phyloP scores from a whole-genome alignment of 2,797 vertebrate genomes.

The Hydrolagus colliei region DNA sequence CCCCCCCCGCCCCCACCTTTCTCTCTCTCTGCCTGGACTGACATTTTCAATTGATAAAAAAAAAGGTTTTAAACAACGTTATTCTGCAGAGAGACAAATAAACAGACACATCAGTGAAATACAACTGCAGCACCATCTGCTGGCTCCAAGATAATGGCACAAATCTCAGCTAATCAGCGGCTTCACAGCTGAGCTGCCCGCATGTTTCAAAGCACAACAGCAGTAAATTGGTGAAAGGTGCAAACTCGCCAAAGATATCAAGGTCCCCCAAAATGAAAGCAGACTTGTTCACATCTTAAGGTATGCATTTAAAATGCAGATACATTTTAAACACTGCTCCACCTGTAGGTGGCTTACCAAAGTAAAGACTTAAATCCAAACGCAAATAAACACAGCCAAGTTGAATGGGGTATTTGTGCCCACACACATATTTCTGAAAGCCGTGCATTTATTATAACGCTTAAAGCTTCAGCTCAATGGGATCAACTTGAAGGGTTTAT shows the following conservation, averaged over 20 bases:
- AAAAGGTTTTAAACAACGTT: slow-evolving; percentile 6
- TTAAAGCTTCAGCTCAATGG: slow-evolving; percentile 38
- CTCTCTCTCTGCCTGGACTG: background rate
- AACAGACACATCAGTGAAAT: slow-evolving; percentile 34
- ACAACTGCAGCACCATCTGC: slow-evolving; percentile 59
- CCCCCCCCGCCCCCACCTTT: too few relatives aligned
- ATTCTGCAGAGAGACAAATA: background rate
- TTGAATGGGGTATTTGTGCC: slow-evolving; percentile 35
- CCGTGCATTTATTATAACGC: slow-evolving; percentile 40
- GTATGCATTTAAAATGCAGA: slow-evolving; percentile 24
- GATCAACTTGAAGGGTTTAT: slow-evolving; percentile 35
- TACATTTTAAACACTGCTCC: slow-evolving; percentile 29
- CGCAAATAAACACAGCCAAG: slow-evolving; percentile 22
- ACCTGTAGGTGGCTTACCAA: slow-evolving; percentile 39
- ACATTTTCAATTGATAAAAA: background rate
- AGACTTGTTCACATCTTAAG: slow-evolving; percentile 31
- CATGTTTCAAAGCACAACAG: slow-evolving; percentile 15
- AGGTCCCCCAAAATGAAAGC: slow-evolving; percentile 20
- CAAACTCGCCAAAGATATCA: slow-evolving; percentile 20
- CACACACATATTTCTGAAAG: slow-evolving; percentile 41
- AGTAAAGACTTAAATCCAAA: slow-evolving; percentile 33
- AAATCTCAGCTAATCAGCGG: background rate
- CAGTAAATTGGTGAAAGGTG: slow-evolving; percentile 24
- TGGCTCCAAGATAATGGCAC: slow-evolving; percentile 39
- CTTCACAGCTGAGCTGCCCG: slow-evolving; percentile 7